phyloP scores from a whole-genome alignment of 92 coral and sea anemone genomes.

The Hydrozoanthus gracilis region DNA sequence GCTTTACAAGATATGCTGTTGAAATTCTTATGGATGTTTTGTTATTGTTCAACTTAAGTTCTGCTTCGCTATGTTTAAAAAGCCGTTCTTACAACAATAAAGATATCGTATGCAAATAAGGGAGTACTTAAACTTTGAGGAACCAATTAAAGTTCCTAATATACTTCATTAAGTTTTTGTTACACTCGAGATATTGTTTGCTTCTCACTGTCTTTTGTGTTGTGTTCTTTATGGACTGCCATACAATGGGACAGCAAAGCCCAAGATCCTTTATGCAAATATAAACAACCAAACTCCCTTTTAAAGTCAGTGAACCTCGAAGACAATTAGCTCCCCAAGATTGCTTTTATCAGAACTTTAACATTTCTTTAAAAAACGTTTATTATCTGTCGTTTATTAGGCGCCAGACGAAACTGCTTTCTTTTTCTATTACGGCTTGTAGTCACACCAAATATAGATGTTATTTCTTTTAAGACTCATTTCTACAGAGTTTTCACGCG shows the following conservation, averaged over 20 bases:
- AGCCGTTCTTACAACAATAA: background rate
- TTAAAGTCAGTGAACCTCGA: constrained; percentile 22
- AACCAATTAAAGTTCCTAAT: constrained; percentile 13
- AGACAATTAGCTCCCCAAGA: background rate
- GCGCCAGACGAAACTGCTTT: background rate
- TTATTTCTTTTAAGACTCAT: background rate
- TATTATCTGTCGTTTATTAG: background rate
- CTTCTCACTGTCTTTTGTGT: constrained; percentile 14
- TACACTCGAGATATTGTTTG: background rate
- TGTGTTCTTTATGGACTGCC: constrained; percentile 4
- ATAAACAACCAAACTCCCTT: background rate
- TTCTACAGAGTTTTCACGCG: background rate
- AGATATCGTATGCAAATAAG: constrained; percentile 20
- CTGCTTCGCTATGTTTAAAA: background rate
- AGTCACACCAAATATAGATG: background rate
- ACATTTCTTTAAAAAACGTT: constrained; percentile 1
- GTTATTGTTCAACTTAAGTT: background rate
- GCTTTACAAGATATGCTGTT: background rate
- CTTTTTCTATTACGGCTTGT: background rate
- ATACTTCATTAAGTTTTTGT: background rate
- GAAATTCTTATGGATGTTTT: background rate
- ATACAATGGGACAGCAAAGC: background rate
- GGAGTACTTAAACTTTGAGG: background rate
- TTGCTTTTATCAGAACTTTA: background rate
- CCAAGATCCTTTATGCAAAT: constrained; percentile 13